phyloP scores from a whole-genome alignment of 2,113 vertebrate genomes.

The Pachycephala philippinensis region DNA sequence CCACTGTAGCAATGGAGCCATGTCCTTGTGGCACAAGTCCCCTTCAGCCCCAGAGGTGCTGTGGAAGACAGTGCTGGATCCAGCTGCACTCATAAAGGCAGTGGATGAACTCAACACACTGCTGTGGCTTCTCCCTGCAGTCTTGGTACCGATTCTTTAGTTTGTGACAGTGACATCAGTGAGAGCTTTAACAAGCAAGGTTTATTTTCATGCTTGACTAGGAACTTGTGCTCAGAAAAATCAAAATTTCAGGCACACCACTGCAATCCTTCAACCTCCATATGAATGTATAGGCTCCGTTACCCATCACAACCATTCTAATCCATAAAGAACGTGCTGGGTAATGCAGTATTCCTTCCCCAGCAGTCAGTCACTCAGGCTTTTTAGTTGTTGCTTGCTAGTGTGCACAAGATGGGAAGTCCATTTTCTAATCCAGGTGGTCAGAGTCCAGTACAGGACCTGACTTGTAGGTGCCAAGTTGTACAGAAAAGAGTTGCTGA shows the following conservation, averaged over 20 bases:
- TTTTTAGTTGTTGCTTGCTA: background rate
- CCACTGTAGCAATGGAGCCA: background rate
- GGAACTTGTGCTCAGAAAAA: background rate
- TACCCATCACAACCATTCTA: background rate
- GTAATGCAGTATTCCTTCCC: background rate
- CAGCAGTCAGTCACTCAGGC: no score
- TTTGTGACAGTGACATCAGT: rapidly evolving
- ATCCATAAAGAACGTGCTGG: rapidly evolving
- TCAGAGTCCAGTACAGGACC: background rate
- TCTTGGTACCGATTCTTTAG: rapidly evolving
- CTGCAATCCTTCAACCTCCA: rapidly evolving
- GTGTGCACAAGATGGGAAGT: background rate
- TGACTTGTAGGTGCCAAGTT: background rate
- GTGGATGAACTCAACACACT: rapidly evolving
- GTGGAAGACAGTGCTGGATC: no score
- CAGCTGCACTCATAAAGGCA: rapidly evolving
- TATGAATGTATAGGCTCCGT: rapidly evolving
- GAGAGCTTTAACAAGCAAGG: background rate
- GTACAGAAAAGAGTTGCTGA: background rate
- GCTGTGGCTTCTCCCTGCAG: rapidly evolving
- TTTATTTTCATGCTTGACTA: background rate
- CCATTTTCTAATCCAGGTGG: background rate
- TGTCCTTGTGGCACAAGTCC: rapidly evolving
- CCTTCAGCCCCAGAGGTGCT: background rate
- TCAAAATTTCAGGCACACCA: background rate